phyloP scores from a whole-genome alignment of 2,888 invertebrate species.

The Parelbella ahira region DNA sequence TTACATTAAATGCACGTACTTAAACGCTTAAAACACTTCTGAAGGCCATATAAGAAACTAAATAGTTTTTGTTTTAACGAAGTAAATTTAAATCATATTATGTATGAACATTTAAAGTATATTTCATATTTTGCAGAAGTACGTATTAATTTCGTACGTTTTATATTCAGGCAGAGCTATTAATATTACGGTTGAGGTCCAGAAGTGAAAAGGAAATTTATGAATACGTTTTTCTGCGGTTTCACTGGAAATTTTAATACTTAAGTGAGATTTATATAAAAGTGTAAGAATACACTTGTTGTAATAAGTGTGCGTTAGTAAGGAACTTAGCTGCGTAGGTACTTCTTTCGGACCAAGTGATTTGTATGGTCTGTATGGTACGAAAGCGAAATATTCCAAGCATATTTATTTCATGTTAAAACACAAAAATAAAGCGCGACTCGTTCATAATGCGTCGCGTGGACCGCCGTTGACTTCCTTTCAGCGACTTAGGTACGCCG shows the following conservation, averaged over 20 bases:
- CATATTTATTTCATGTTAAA: conserved; percentile 15
- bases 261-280: conserved; percentile 11
- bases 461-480: conserved; percentile 10
- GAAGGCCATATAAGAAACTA: not conserved
- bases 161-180: conserved; percentile 15
- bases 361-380: conserved; percentile 10
- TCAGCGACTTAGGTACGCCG: conserved; percentile 13
- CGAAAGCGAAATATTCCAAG: conserved; percentile 1
- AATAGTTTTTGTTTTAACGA: conserved; percentile 4
- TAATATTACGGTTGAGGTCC: conserved; percentile 18
- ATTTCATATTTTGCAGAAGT: conserved; percentile 9
- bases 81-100: not conserved
- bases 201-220: conserved; percentile 21
- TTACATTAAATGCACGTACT: too few relatives aligned
- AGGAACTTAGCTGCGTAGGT: conserved; percentile 10
- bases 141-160: conserved; percentile 15
- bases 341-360: conserved; percentile 14
- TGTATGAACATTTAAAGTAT: too few relatives aligned
- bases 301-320: conserved; percentile 12
- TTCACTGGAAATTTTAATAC: conserved; percentile 11
- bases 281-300: conserved; percentile 12
- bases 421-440: conserved; percentile 6
- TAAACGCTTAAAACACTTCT: too few relatives aligned
- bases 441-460: conserved; percentile 3
- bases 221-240: conserved; percentile 16